Evolutionary conservation across 2,113 vertebrate genomes (phyloP).

Genomic region (Ramphastos sulfuratus): DNA sequence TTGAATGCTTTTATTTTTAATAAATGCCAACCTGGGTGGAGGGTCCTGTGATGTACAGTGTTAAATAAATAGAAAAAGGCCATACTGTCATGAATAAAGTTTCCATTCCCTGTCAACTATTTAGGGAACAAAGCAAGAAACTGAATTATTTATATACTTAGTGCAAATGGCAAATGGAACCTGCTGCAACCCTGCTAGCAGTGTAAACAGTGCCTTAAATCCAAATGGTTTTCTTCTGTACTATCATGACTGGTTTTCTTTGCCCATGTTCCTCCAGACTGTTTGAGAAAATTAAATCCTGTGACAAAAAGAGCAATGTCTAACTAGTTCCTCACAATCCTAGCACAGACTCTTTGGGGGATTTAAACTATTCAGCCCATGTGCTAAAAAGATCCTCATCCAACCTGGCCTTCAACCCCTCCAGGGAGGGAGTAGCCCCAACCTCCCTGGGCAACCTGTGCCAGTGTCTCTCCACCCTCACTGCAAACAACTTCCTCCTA

Average conservation of each 20-base stretch:
- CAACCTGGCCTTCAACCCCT: no score
- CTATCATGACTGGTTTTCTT: background rate
- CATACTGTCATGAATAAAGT: constrained; percentile 10
- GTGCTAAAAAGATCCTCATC: background rate
- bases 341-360: background rate
- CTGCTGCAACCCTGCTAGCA: background rate
- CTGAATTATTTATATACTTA: constrained; percentile 55
- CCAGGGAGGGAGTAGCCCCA: no score
- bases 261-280: background rate
- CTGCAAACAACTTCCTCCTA: no score
- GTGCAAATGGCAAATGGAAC: constrained; percentile 51
- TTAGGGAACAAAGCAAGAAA: constrained; percentile 23
- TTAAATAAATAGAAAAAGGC: constrained; percentile 30
- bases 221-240: background rate
- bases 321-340: background rate
- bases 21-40: background rate
- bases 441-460: no score
- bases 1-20: constrained; percentile 51
- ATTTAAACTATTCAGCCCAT: constrained; percentile 35
- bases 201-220: background rate
- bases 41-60: background rate
- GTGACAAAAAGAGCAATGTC: background rate
- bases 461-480: no score
- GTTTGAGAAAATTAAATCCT: background rate
- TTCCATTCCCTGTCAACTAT: constrained; percentile 31